phyloP scores from a whole-genome alignment of 2,797 vertebrate genomes.

The Parotocinclus haroldoi region DNA sequence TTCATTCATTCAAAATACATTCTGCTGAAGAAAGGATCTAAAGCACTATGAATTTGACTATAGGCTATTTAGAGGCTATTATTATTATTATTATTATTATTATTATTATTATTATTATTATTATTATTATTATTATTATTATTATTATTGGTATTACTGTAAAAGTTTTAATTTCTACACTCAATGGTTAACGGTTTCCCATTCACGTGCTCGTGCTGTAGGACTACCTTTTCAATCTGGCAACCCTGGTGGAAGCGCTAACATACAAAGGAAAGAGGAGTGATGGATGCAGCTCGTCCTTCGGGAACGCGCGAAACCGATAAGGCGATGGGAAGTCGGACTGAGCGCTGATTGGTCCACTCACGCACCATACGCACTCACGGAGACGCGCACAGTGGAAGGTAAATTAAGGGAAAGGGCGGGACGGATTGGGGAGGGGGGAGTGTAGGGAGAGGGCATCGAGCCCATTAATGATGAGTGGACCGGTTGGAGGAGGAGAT shows the following conservation, averaged over 20 bases:
- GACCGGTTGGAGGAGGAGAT: constrained; percentile 60
- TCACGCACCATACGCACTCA: constrained; percentile 53
- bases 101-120: too few relatives aligned
- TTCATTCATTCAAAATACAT: too few relatives aligned
- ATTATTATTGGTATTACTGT: too few relatives aligned
- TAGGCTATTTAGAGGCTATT: too few relatives aligned
- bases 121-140: too few relatives aligned
- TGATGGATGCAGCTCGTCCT: constrained; percentile 46
- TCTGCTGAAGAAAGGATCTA: too few relatives aligned
- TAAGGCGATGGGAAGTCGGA: constrained; percentile 65
- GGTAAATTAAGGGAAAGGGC: constrained; percentile 35
- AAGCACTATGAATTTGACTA: too few relatives aligned
- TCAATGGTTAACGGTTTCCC: too few relatives aligned
- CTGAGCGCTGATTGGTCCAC: constrained; percentile 46
- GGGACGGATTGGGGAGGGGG: constrained; percentile 43
- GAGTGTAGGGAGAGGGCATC: constrained; percentile 54
- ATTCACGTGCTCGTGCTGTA: too few relatives aligned
- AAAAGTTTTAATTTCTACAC: too few relatives aligned
- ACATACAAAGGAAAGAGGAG: neutral
- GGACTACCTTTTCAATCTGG: constrained; percentile 3
- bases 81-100: too few relatives aligned
- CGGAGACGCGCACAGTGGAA: constrained; percentile 48
- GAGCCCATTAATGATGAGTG: constrained; percentile 69
- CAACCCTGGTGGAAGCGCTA: constrained; percentile 1
- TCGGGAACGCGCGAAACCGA: constrained; percentile 58